These are phyloP conservation scores for Cranoglanis bouderius DNA, from an alignment of 2,113 vertebrate genomes.

Conservation along the genomic window DNA sequence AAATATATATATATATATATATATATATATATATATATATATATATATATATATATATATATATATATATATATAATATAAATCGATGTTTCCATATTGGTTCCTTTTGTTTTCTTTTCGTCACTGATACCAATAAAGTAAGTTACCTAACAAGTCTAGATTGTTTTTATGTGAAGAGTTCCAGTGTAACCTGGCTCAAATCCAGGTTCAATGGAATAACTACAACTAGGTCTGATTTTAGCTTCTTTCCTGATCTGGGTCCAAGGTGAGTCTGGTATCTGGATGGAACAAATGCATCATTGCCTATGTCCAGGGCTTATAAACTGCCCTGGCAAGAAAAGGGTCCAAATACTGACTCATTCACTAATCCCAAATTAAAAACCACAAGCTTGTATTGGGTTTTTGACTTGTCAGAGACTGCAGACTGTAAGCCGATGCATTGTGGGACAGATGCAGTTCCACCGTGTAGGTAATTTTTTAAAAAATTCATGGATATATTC, in stretches of 20 bases:
- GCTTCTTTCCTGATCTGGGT: conserved; percentile 36
- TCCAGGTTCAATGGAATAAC: conserved; percentile 8
- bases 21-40: no score
- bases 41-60: no score
- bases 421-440: no score
- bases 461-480: no score
- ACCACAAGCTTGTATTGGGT: conserved; percentile 45
- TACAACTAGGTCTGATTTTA: neutral
- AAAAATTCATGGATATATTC: conserved; percentile 3
- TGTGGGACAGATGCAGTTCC: no score
- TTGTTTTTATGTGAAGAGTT: neutral
- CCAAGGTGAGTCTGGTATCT: conserved; percentile 32
- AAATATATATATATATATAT: no score
- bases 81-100: conserved; percentile 22
- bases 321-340: conserved; percentile 3
- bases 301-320: neutral
- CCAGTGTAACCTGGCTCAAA: neutral
- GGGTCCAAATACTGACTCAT: conserved; percentile 43
- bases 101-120: conserved; percentile 54
- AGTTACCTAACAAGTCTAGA: conserved; percentile 59
- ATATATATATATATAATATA: no score
- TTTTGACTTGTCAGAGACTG: conserved; percentile 37
- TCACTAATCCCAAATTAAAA: conserved; percentile 51
- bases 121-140: conserved; percentile 74
- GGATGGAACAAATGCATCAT: conserved; percentile 47